phyloP scores from a whole-genome alignment of 2,888 invertebrate species.

The Ectemnius cavifrons region DNA sequence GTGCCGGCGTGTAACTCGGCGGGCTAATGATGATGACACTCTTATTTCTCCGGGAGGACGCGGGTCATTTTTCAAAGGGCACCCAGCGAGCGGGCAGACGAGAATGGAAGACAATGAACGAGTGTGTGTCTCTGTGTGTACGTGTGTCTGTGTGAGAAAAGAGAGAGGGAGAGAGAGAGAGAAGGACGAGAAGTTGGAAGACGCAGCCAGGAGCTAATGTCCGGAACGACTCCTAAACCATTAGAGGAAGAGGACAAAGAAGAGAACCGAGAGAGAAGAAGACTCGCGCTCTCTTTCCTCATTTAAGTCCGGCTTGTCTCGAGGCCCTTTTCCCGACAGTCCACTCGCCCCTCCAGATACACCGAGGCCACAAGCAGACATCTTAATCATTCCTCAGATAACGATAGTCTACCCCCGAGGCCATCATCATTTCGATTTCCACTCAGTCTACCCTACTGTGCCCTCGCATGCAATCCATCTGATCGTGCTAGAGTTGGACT shows the following conservation, averaged over 20 bases:
- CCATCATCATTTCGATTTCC: conserved; percentile 5
- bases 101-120: conserved; percentile 37
- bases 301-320: conserved; percentile 31
- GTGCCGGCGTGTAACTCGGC: conserved; percentile 69
- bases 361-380: conserved; percentile 39
- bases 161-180: conserved; percentile 25
- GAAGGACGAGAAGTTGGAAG: conserved; percentile 35
- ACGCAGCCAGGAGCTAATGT: conserved; percentile 75
- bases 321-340: conserved; percentile 12
- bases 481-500: too few relatives aligned
- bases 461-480: too few relatives aligned
- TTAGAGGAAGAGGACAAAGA: conserved; percentile 62
- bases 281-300: conserved; percentile 43
- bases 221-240: conserved; percentile 75
- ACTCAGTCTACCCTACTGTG: neutral
- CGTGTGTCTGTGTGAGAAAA: conserved; percentile 7
- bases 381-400: conserved; percentile 57
- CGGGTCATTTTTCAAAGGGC: conserved; percentile 77
- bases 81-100: conserved; percentile 55
- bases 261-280: conserved; percentile 33
- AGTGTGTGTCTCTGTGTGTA: neutral
- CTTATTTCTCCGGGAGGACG: conserved; percentile 74
- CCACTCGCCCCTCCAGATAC: conserved; percentile 33
- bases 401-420: conserved; percentile 36
- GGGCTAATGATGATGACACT: conserved; percentile 78